A percentile compares a stretch with the other conserved stretches of the same genome.
Evolutionary conservation across 2,888 invertebrate genomes (phyloP).

Genomic region (Boloria selene): DNA sequence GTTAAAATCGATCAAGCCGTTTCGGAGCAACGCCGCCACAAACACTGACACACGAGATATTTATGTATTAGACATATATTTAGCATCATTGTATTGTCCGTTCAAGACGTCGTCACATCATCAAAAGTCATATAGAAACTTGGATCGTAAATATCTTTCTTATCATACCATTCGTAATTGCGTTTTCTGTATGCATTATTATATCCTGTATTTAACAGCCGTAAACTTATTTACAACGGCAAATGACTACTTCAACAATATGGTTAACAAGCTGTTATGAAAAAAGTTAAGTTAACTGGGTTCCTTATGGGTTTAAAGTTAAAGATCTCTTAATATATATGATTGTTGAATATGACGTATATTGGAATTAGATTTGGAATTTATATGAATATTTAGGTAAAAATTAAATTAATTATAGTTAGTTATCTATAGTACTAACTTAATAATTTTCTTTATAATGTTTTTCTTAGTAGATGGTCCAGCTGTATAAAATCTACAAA

Average conservation of each 20-base stretch:
- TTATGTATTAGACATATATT: not conserved
- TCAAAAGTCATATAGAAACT: conserved; percentile 6
- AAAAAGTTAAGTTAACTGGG: conserved; percentile 4
- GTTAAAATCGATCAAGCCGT: no score
- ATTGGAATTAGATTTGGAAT: no score
- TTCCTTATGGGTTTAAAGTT: not conserved
- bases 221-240: conserved; percentile 31
- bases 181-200: not conserved
- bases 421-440: no score
- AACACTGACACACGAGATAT: no score
- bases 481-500: no score
- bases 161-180: conserved; percentile 10
- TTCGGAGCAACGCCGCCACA: no score
- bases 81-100: not conserved
- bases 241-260: conserved; percentile 22
- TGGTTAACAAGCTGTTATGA: conserved; percentile 18
- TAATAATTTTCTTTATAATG: no score
- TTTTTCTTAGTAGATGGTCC: no score
- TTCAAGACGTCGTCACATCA: not conserved
- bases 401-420: no score
- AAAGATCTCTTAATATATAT: no score
- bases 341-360: no score
- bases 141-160: conserved; percentile 1
- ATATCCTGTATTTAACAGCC: conserved; percentile 25
- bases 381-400: no score